phyloP scores from a whole-genome alignment of 2,113 vertebrate species.

The Lutjanus erythropterus region DNA sequence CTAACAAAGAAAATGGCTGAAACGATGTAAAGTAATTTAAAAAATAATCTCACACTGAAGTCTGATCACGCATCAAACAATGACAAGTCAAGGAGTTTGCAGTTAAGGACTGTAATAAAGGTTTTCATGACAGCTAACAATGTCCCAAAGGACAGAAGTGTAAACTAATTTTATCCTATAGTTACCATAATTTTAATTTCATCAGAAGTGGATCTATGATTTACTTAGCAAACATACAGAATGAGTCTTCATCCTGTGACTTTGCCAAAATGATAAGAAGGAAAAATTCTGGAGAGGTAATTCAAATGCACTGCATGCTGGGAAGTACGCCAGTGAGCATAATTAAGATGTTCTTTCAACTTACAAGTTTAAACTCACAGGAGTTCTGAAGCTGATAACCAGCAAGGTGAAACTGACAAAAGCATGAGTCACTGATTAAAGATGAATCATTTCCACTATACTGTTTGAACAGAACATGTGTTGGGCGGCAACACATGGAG shows the following conservation, averaged over 20 bases:
- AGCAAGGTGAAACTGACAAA: slow-evolving; percentile 62
- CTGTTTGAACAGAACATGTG: background rate
- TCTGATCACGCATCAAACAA: background rate
- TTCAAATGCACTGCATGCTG: slow-evolving; percentile 61
- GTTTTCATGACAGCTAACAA: background rate
- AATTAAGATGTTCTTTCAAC: slow-evolving; percentile 60
- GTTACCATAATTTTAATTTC: background rate
- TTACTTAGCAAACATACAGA: slow-evolving; percentile 30
- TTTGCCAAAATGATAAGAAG: slow-evolving; percentile 37
- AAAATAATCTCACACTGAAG: background rate
- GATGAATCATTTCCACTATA: slow-evolving; percentile 6
- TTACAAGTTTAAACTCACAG: slow-evolving; percentile 53
- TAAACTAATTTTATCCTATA: background rate
- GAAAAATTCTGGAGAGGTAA: slow-evolving; percentile 37
- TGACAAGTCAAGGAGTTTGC: background rate
- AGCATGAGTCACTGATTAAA: slow-evolving; percentile 39
- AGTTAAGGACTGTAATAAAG: background rate
- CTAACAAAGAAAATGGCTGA: background rate
- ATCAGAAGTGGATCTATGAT: slow-evolving; percentile 8
- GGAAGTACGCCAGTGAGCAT: slow-evolving; percentile 52
- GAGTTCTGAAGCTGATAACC: slow-evolving; percentile 53
- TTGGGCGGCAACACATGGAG: background rate
- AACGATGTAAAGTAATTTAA: too few relatives aligned
- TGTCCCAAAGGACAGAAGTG: background rate
- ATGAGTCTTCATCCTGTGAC: slow-evolving; percentile 34